Evolutionary conservation across 2,113 vertebrate genomes (phyloP).

Genomic region (Poicephalus gulielmi): DNA sequence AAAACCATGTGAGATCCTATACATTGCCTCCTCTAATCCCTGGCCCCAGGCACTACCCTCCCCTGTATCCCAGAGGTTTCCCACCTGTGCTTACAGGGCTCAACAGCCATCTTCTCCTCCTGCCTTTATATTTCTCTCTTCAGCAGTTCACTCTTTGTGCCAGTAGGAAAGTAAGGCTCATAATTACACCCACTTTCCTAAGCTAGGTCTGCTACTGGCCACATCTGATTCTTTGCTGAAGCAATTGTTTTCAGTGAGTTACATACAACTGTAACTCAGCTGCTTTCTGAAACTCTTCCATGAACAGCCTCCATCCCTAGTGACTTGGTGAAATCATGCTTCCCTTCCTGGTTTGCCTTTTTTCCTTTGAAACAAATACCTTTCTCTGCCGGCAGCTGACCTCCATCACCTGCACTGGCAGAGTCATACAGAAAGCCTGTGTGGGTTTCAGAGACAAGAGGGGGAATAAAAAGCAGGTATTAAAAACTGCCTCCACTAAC

Average conservation of each 20-base stretch:
- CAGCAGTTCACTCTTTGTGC: neutral
- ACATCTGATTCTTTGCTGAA: neutral
- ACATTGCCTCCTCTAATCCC: neutral
- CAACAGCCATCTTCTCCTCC: neutral
- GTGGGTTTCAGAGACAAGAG: neutral
- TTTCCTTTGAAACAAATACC: neutral
- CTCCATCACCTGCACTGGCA: neutral
- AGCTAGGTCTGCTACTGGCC: neutral
- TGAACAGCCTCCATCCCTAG: neutral
- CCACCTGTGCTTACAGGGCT: neutral
- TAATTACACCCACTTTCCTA: neutral
- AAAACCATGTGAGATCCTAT: neutral
- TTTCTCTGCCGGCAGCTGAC: neutral
- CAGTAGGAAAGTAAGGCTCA: neutral
- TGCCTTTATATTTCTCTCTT: neutral
- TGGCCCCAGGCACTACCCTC: rapidly evolving
- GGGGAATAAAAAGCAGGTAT: neutral
- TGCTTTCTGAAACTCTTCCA: neutral
- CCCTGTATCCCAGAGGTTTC: neutral
- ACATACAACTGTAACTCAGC: neutral
- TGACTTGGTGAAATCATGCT: neutral
- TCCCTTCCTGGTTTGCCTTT: neutral
- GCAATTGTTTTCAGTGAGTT: neutral
- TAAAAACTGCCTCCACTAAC: neutral
- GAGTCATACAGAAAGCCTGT: neutral